Base-by-base conservation (phyloP, 2,888 invertebrate species). In the Chesias legatella region DNA sequence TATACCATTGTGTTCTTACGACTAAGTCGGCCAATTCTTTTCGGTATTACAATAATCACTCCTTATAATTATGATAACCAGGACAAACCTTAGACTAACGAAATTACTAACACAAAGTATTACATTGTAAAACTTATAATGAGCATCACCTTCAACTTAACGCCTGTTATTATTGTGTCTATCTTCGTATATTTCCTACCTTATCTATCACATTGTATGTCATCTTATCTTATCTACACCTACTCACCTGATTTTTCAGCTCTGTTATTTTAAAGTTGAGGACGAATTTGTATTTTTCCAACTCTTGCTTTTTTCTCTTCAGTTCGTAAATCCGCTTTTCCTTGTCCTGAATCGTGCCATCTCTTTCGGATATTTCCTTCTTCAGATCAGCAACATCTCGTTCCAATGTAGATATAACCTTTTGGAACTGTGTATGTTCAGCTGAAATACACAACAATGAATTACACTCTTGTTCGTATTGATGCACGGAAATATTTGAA, bases 281-380 rank as follows among this genome's bases (percentile, higher is more conserved):
- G 1, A 97, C 95, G 73, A 95, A 96, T 69, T 95, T 96, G 73
- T 94, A 95, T 73, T 97, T 98, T 68, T 98, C 96, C 49, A 98
- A 77, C 67, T 97, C 97, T 64, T 94, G 93, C 66, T 95, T 97
- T 67, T 93, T 95, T 52, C 93, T 92, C 70, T 95, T 94, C 42
- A 97, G 75, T 54, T 96, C 95, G 59, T 92, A 93, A 53, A 97
- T 95, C 48, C 93, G 89, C 61, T 93, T 94, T 73, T 97, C 97
- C 78, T 96, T 96, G 33, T 94, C 94, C 58, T 94, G 93, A 43
- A 97, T 95, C 0, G 94, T 94, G 11, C 90, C 89, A 65, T 97
- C 96, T 48, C 96, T 90, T 72, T 97, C 96, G 3, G 90, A 83
- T 38, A 97, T 94, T 76, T 97, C 97, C 68, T 93, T 95, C 62